Percentiles rank a stretch among this genome's conserved stretches.
Evolutionary conservation across 2,888 invertebrate species (phyloP).

Genomic region (Zygogramma bicolorata): DNA sequence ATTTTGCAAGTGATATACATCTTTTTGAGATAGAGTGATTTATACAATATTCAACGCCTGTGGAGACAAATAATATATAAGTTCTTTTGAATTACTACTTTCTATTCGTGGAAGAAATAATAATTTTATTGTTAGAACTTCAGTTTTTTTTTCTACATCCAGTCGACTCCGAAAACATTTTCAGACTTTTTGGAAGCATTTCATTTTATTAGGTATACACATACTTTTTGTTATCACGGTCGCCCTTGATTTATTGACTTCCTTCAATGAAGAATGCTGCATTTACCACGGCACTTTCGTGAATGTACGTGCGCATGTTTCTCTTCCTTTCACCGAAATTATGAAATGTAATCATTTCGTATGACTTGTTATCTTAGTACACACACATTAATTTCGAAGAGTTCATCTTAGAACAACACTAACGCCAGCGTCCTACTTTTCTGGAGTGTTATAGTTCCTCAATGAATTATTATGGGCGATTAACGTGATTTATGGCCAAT

Average conservation of each 20-base stretch:
- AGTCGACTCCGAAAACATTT: no score
- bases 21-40: no score
- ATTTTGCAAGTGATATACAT: no score
- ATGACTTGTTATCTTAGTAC: conserved; percentile 1
- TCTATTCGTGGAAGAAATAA: no score
- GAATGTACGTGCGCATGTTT: neutral
- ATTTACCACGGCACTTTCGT: neutral
- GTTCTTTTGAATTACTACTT: no score
- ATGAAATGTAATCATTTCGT: neutral
- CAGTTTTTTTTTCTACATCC: no score
- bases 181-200: no score
- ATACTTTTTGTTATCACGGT: no score
- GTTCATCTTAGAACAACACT: conserved; percentile 6
- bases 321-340: neutral
- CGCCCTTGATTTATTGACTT: neutral
- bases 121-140: no score
- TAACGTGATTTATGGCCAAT: conserved; percentile 12
- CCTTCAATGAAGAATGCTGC: neutral
- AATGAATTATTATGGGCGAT: neutral
- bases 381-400: conserved; percentile 1
- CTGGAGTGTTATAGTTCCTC: neutral
- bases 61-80: no score
- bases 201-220: no score
- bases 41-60: no score
- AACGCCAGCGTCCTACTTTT: neutral